These are phyloP conservation scores for Carduelis carduelis DNA, from an alignment of 2,797 vertebrate genomes.

Conservation along the genomic window DNA sequence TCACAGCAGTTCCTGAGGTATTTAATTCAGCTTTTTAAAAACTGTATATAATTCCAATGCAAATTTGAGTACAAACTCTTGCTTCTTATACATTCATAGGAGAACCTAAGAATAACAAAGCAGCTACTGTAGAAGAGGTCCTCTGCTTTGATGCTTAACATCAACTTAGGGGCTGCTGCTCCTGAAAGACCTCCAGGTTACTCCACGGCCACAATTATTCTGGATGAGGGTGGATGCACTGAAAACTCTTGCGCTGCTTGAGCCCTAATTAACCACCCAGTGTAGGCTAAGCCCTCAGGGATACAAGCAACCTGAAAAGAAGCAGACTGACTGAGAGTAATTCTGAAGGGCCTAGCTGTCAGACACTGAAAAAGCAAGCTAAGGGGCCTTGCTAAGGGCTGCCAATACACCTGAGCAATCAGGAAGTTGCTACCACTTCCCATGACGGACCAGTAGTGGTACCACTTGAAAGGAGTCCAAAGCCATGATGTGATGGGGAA, in stretches of 20 bases:
- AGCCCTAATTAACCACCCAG: background rate
- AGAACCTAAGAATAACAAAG: background rate
- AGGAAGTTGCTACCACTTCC: background rate
- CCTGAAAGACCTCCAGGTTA: background rate
- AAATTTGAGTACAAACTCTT: background rate
- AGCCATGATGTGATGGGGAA: background rate
- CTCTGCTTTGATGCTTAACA: background rate
- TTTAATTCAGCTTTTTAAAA: background rate
- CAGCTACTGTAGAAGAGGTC: background rate
- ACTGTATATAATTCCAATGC: background rate
- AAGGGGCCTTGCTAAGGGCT: background rate
- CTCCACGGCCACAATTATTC: background rate
- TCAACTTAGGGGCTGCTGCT: background rate
- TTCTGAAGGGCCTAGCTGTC: background rate
- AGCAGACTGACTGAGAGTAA: background rate
- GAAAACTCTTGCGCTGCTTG: background rate
- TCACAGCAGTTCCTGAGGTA: background rate
- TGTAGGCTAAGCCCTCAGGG: fast-evolving
- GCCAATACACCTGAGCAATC: background rate
- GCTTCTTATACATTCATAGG: background rate
- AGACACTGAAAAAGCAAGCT: background rate
- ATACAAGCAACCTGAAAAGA: background rate
- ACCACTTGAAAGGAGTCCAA: background rate
- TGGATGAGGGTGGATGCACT: background rate
- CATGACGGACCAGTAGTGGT: background rate